These are phyloP conservation scores for Anolis carolinensis DNA, from an alignment of 2,113 vertebrate genomes.

Conservation along the genomic window DNA sequence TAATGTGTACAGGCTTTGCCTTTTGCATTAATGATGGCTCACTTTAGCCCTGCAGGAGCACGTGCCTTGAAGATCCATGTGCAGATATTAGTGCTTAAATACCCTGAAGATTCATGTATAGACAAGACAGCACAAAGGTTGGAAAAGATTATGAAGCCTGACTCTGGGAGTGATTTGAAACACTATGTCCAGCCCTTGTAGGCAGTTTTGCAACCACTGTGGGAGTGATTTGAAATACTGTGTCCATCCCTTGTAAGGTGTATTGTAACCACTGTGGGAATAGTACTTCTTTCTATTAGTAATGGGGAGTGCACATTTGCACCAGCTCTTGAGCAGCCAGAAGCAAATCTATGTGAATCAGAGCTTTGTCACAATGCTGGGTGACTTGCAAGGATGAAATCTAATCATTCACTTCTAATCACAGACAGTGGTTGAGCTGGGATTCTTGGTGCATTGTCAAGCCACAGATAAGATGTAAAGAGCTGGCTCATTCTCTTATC, in stretches of 20 bases:
- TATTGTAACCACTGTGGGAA: not conserved
- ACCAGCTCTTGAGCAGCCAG: not conserved
- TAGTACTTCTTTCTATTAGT: not conserved
- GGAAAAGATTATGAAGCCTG: not conserved
- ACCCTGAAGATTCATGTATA: not conserved
- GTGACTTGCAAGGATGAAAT: not conserved
- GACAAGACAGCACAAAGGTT: not conserved
- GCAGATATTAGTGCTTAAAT: not conserved
- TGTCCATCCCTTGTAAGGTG: not conserved
- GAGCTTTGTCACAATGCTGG: not conserved
- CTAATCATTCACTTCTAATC: not conserved
- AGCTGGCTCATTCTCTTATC: not conserved
- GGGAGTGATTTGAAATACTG: constrained; percentile 1
- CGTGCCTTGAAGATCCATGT: not conserved
- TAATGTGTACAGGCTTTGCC: not conserved
- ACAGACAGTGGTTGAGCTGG: not conserved
- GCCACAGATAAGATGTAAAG: not conserved
- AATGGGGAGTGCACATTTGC: not conserved
- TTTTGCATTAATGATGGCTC: not conserved
- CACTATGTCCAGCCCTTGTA: not conserved
- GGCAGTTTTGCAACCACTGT: not conserved
- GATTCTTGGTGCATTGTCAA: not conserved
- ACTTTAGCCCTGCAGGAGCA: not conserved
- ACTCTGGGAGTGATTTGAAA: not conserved
- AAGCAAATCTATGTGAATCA: not conserved